Base-by-base conservation (phyloP, 2,888 invertebrate species). In the Tiliacea aurago region DNA sequence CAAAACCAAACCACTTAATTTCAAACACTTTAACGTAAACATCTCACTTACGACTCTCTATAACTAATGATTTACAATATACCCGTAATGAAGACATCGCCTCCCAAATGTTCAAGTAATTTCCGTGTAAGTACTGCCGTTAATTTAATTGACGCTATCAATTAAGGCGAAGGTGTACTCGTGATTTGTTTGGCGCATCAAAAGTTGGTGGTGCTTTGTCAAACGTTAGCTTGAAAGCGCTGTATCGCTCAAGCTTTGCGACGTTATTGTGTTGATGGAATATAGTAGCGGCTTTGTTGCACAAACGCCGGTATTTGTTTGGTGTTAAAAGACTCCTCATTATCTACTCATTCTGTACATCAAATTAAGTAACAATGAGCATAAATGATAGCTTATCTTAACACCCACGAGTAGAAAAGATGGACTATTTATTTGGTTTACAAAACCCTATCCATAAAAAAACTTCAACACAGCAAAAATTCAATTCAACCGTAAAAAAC, bases 91-190 rank as follows among this genome's bases (percentile, higher is more conserved):
- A 88, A 89, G 87, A 70, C 87, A 10, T 64, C 86, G 84, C 82
- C 81, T 84, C 86, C 80, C 66, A 80, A 86, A 87, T 86, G 90
- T 88, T 88, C 77, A 78, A 82, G 88, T 86, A 91, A 92, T 91
- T 90, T 86, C 86, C 81, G 72, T 73, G 80, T 91, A 91, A 92
- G 91, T 88, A 88, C 87, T 59, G 76, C 68, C 86, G 86, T 91
- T 91, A 90, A 90, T 81, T 89, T 87, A 89, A 91, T 90, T 86
- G 85, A 75, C 74, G 77, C 67, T 84, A 87, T 88, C 84, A 89
- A 89, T 91, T 88, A 83, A 73, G 77, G 80, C 68, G 71, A 68
- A 76, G 81, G 83, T 81, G 84, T 84, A 67, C 80, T 58, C 70
- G 77, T 80, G 85, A 79, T 71, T 84, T 78, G 83, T 88, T 78